phyloP scores from a whole-genome alignment of 2,888 invertebrate species.

The Pherbina coryleti region DNA sequence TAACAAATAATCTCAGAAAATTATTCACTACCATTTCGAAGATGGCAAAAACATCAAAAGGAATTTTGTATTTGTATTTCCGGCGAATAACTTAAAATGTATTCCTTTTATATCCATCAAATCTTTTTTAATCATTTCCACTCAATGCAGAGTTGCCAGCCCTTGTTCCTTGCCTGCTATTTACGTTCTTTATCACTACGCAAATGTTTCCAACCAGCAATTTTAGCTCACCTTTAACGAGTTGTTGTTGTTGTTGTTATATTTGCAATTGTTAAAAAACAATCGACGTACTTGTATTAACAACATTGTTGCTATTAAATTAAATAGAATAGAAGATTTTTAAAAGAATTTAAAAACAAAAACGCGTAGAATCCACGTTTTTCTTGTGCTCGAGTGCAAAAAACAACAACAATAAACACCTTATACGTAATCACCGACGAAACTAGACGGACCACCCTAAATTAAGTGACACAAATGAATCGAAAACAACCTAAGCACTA shows the following conservation, averaged over 20 bases:
- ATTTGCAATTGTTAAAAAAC: constrained; percentile 45
- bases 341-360: background rate
- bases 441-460: no score
- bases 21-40: no score
- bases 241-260: constrained; percentile 48
- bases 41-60: no score
- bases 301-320: constrained; percentile 44
- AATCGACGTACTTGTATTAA: constrained; percentile 49
- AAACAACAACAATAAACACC: constrained; percentile 33
- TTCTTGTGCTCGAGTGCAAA: background rate
- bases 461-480: no score
- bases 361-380: constrained; percentile 13
- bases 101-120: background rate
- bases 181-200: background rate
- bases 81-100: background rate
- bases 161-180: background rate
- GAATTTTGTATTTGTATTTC: background rate
- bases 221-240: constrained; percentile 55
- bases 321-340: no score
- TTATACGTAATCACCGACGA: constrained; percentile 17
- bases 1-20: no score
- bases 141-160: background rate
- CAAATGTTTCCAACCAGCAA: background rate
- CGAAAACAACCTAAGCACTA: no score
- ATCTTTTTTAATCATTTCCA: background rate